Evolutionary conservation across 2,888 invertebrate genomes (phyloP), one percentile per base, ranked within the genome.

Genomic region (Lithophane semibrunnea): DNA sequence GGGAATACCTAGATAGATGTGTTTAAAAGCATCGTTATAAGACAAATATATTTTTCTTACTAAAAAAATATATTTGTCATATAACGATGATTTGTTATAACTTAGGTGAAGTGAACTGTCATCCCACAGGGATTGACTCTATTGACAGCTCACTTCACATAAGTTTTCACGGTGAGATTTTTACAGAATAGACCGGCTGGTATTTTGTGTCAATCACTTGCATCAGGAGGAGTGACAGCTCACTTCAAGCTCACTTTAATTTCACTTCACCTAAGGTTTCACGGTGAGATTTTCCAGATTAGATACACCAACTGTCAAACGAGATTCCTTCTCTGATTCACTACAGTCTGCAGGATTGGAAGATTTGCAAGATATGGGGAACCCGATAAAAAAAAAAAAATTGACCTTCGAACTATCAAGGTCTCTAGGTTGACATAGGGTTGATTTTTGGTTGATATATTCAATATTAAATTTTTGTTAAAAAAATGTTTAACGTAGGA

Each of bases 361-460:
- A 29, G 29, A 29, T 29, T 29, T 29, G 29, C 29, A 29, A 29
- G 29, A 1, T 1, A 29, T 29, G 29, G 29, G n/a, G n/a, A n/a
- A n/a, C n/a, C n/a, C 29, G 29, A 29, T 29, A 29, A 29, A 29
- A 29, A 29, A 29, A 29, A 29, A 29, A 29, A 29, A 1, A 29
- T 29, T 29, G 29, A 56, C 29, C 13, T 77, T 70, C 13, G 7
- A 64, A 49, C 13, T n/a, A 10, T 64, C n/a, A 37, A 79, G 37
- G 37, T 29, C 29, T 29, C 29, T 52, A n/a, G 18, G 49, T 49
- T 58, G n/a, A 13, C 4, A 0, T 64, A 4, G n/a, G 1, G 0
- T 42, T 8, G 64, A 16, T 64, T n/a, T 42, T 44, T 65, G 18
- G 18, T 24, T 66, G 24, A 24, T 18, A 18, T 18, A 47, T 47